These are phyloP conservation scores for Eristalis intricaria DNA, from an alignment of 2,888 invertebrate species.

Conservation along the genomic window DNA sequence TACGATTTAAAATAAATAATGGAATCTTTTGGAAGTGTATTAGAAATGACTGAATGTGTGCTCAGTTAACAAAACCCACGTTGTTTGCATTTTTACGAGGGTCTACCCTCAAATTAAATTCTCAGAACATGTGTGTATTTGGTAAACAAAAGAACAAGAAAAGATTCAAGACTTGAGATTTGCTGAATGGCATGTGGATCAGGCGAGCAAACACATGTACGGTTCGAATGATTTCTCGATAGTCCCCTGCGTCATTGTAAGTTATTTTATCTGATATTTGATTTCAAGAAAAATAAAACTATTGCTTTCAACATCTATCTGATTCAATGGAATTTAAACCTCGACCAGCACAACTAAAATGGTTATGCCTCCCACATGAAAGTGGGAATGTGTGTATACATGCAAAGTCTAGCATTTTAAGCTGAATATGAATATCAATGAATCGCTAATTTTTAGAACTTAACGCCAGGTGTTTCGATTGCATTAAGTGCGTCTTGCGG, in stretches of 20 bases:
- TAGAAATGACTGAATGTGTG: slow-evolving; percentile 20
- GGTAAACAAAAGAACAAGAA: slow-evolving; percentile 42
- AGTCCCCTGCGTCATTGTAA: slow-evolving; percentile 4
- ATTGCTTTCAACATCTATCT: slow-evolving; percentile 27
- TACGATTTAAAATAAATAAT: slow-evolving; percentile 30
- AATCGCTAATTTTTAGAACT: slow-evolving; percentile 1
- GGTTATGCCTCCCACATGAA: background rate
- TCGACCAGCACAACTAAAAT: slow-evolving; percentile 41
- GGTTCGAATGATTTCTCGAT: slow-evolving; percentile 14
- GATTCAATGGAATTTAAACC: background rate
- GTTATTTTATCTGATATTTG: slow-evolving; percentile 16
- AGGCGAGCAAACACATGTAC: slow-evolving; percentile 42
- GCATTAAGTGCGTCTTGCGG: slow-evolving; percentile 29
- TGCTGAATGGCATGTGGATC: slow-evolving; percentile 58
- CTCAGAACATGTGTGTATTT: slow-evolving; percentile 41
- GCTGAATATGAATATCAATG: slow-evolving; percentile 21
- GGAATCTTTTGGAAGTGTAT: slow-evolving; percentile 30
- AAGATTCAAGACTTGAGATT: slow-evolving; percentile 38
- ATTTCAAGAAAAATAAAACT: no score
- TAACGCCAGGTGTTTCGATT: background rate
- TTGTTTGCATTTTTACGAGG: slow-evolving; percentile 50
- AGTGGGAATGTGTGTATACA: background rate
- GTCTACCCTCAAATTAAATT: slow-evolving; percentile 31
- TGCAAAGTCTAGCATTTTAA: background rate
- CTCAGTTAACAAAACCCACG: slow-evolving; percentile 28